Evolutionary conservation across 2,113 vertebrate species (phyloP).

Genomic region (Corydoras sp.): DNA sequence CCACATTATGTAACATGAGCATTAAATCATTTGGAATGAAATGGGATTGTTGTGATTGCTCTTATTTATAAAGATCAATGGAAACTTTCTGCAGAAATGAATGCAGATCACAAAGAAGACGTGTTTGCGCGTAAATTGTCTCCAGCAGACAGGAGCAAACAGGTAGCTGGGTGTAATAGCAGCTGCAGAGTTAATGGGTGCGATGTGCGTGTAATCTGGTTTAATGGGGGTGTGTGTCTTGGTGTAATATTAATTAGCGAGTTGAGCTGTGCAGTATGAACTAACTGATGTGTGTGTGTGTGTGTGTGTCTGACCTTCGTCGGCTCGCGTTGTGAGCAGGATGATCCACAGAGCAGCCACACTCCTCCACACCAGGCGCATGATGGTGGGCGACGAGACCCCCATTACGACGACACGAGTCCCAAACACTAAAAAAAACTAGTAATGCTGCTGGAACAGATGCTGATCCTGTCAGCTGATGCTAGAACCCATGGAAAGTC

Average conservation of each 20-base stretch:
- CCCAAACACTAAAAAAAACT: slow-evolving; percentile 18
- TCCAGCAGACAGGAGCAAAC: slow-evolving; percentile 4
- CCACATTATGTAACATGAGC: no score
- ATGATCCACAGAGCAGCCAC: slow-evolving; percentile 53
- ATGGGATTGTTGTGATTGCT: no score
- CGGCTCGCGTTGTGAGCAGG: slow-evolving; percentile 50
- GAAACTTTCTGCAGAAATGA: background rate
- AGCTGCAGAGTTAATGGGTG: background rate
- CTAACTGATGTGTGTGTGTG: background rate
- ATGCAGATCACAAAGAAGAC: no score
- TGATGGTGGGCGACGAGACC: slow-evolving; percentile 35
- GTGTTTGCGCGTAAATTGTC: no score
- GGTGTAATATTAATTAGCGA: background rate
- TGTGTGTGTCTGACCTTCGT: slow-evolving; percentile 58
- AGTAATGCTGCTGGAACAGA: slow-evolving; percentile 10
- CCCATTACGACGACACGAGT: slow-evolving; percentile 4
- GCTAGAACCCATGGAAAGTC: slow-evolving; percentile 50
- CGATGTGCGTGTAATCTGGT: background rate
- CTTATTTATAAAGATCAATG: background rate
- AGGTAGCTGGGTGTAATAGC: slow-evolving; percentile 29
- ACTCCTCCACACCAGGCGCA: slow-evolving; percentile 58
- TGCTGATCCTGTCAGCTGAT: slow-evolving; percentile 51
- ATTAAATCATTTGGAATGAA: no score
- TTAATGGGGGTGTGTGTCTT: slow-evolving; percentile 1
- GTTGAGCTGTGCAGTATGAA: no score